Conservation (phyloP, 2,797 vertebrate species). For the Chelonia mydas region DNA sequence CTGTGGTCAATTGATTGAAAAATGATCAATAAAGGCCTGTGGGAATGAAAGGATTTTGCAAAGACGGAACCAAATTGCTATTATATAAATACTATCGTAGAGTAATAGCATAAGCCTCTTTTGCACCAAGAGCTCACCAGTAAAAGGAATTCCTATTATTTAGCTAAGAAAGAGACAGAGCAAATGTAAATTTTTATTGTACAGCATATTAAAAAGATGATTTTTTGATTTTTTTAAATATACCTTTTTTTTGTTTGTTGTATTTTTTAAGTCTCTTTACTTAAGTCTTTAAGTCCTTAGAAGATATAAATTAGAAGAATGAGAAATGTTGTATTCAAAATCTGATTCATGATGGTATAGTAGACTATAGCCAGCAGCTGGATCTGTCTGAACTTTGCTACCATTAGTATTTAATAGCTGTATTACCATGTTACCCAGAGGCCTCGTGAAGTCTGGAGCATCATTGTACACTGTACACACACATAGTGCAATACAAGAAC, state of each 20-base stretch:
- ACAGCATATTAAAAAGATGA: not conserved
- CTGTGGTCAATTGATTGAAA: slow-evolving; percentile 18
- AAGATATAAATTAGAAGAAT: not conserved
- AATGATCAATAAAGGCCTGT: slow-evolving; percentile 23
- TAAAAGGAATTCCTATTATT: not conserved
- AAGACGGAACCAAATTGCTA: slow-evolving; percentile 23
- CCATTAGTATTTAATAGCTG: too few species aligned
- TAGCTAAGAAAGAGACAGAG: not conserved
- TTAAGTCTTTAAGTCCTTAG: too few species aligned
- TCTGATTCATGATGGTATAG: too few species aligned
- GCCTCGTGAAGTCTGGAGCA: too few species aligned
- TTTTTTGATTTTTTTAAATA: not conserved
- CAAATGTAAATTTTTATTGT: not conserved
- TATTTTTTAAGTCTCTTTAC: not conserved
- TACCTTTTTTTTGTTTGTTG: not conserved
- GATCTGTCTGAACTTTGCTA: too few species aligned
- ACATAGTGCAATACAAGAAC: too few species aligned
- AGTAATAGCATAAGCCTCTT: slow-evolving; percentile 9
- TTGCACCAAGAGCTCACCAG: not conserved
- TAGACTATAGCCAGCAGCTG: too few species aligned
- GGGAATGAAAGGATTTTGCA: slow-evolving; percentile 4
- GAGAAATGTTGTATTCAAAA: not conserved
- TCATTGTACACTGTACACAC: too few species aligned
- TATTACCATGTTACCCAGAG: too few species aligned
- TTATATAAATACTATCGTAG: not conserved